Percentiles rank a stretch among this genome's conserved stretches.
These are phyloP conservation scores for Empidonax traillii DNA, from an alignment of 2,113 vertebrate species.

Conservation along the genomic window DNA sequence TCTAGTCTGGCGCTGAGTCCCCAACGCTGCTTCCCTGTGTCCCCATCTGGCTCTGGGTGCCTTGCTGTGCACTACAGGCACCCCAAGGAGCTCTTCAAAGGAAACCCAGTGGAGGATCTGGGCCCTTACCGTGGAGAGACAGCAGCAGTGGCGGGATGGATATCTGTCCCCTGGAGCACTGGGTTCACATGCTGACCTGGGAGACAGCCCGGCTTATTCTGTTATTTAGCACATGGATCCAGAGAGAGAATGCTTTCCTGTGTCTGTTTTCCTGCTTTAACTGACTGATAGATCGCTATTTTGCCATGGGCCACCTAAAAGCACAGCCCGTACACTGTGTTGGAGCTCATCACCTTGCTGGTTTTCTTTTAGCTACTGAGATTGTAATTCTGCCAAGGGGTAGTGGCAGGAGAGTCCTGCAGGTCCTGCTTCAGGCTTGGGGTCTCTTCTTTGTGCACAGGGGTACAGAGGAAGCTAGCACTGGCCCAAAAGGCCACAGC, in stretches of 20 bases:
- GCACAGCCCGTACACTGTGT: not conserved
- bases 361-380: not conserved
- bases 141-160: not conserved
- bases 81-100: not conserved
- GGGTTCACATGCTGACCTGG: rapidly evolving
- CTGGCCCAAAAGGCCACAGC: not conserved
- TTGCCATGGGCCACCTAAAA: not conserved
- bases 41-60: rapidly evolving
- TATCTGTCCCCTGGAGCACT: not conserved
- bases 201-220: not conserved
- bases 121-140: not conserved
- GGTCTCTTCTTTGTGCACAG: not conserved
- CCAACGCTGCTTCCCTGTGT: rapidly evolving
- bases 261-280: not conserved
- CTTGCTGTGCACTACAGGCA: not conserved
- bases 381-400: not conserved
- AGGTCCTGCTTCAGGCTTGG: not conserved
- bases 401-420: not conserved
- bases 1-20: not conserved
- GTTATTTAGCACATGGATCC: not conserved
- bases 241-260: not conserved
- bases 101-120: not conserved
- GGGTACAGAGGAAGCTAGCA: not conserved
- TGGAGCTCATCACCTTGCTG: not conserved
- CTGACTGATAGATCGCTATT: rapidly evolving